Evolutionary conservation across 2,888 invertebrate genomes (phyloP), one percentile per base, ranked within the genome.

Genomic region (Hydrotaea diabolus): DNA sequence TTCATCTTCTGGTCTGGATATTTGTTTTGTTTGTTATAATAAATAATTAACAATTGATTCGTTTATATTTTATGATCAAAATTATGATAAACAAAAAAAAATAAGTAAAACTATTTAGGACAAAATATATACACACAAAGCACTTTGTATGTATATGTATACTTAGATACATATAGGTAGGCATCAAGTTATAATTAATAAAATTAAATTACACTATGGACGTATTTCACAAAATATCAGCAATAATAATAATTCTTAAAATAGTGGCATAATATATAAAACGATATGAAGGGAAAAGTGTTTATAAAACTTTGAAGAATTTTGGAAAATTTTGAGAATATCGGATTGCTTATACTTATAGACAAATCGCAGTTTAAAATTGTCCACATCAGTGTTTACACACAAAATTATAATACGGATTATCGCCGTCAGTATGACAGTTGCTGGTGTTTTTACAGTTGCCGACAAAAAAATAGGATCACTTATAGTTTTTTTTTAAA

Each of bases 171-270:
- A n/a, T 2, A 31, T 39, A 8, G 13, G 9, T 39, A 39, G 39
- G 39, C 39, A 13, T 49, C n/a, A 49, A 49, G 49, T 49, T 55
- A 59, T 13, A 55, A 26, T 59, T 55, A 55, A 26, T 55, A 62
- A 64, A 78, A 76, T 26, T 36, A 77, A 77, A 83, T 71, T 77
- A 81, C 21, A 55, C 76, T 85, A 85, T 76, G 84, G 84, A 85
- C 84, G 84, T 78, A 81, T 79, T 69, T 81, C 2, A 17, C 15
- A 85, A 77, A 80, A 69, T 74, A 80, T 73, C 39, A 79, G 17
- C 46, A 57, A 69, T 46, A 39, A 49, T 15, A 55, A 39, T 36
- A 39, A 23, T 62, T 15, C 1, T 21, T 17, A 19, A 9, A 21
- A 55, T 55, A 21, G 21, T 21, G 1, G 55, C 5, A 21, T 55